Base-by-base conservation (phyloP, 2,113 vertebrate species). In the Indicator indicator region DNA sequence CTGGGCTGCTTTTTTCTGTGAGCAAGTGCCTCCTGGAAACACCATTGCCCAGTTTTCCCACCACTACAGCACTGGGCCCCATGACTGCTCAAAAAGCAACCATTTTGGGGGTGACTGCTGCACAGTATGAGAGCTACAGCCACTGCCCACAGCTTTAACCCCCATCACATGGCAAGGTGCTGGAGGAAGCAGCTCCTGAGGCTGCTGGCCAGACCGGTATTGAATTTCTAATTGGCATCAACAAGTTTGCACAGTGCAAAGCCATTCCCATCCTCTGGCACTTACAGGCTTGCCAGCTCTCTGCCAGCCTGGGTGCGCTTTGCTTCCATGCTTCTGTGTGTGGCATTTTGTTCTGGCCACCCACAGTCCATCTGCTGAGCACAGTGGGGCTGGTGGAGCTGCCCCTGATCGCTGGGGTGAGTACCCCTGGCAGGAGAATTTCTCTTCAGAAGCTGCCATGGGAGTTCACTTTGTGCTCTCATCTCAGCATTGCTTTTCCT, bases 151-250 rank as follows among this genome's bases (percentile, higher is more conserved):
- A 2, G 7, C 38, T 70, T 8, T 9, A 63, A 7, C 40, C 81
- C 30, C 0, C 2, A 1, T 40, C 44, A 3, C 14, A 5, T 3
- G 1, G 58, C 1, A 3, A n/a, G 74, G 28, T 1, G 2, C 64
- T 67, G 84, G n/a, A 59, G 38, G 67, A 27, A 83, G 64, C 54
- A 69, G 67, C 74, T 85, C 44, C 59, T 44, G 60, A 67, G 88
- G 63, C 77, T 7, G 1, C 38, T 32, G 46, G 32, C 72, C 7
- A 1, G 42, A 23, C 63, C 26, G 18, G 8, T 16, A 4, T 83
- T 69, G 52, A 4, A 6, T 68, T 77, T 32, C 80, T 86, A 62
- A 20, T 1, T 15, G 69, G 36, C 8, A 40, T 10, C 21, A 33
- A 3, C 24, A 56, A 11, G 13, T n/a, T n/a, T 33, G 23, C 20